Conservation (phyloP, 2,888 invertebrate species). For the Drosophila phalerata region DNA sequence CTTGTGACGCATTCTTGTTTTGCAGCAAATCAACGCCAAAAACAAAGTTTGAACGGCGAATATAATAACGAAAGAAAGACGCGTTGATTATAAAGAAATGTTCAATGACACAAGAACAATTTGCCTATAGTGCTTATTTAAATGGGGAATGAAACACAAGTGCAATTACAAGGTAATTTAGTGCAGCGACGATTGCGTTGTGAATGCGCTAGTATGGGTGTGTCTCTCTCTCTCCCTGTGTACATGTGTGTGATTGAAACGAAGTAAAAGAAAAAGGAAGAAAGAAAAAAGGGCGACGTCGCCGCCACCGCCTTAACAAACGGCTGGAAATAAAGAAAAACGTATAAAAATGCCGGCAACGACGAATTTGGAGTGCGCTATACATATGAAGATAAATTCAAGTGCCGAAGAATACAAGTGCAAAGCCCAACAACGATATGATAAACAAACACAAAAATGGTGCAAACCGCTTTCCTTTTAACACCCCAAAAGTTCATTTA, state of each 20-base stretch:
- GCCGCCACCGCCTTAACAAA: constrained; percentile 54
- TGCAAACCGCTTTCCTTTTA: constrained; percentile 48
- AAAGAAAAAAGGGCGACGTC: constrained; percentile 74
- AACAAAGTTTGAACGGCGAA: constrained; percentile 51
- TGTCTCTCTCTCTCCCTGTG: constrained; percentile 45
- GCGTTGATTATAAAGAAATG: constrained; percentile 43
- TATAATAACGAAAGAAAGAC: constrained; percentile 40
- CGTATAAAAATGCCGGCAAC: constrained; percentile 73
- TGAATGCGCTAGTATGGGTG: constrained; percentile 53
- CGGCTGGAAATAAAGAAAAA: constrained; percentile 54
- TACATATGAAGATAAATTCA: constrained; percentile 18
- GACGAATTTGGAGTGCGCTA: constrained; percentile 69
- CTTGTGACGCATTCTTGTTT: constrained; percentile 77
- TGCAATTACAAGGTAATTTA: constrained; percentile 52
- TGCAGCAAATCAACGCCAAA: constrained; percentile 63
- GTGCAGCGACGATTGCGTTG: constrained; percentile 42
- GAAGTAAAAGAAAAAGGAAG: constrained; percentile 55
- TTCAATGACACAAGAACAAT: constrained; percentile 22
- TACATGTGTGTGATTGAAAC: constrained; percentile 50
- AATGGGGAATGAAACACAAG: constrained; percentile 37
- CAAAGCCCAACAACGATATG: constrained; percentile 28
- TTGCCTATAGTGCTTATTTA: constrained; percentile 29
- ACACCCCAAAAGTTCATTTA: constrained; percentile 67
- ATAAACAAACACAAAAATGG: constrained; percentile 43
- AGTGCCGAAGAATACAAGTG: constrained; percentile 22